Evolutionary conservation across 2,888 invertebrate species (phyloP).

Genomic region (Drosophila pullipes): DNA sequence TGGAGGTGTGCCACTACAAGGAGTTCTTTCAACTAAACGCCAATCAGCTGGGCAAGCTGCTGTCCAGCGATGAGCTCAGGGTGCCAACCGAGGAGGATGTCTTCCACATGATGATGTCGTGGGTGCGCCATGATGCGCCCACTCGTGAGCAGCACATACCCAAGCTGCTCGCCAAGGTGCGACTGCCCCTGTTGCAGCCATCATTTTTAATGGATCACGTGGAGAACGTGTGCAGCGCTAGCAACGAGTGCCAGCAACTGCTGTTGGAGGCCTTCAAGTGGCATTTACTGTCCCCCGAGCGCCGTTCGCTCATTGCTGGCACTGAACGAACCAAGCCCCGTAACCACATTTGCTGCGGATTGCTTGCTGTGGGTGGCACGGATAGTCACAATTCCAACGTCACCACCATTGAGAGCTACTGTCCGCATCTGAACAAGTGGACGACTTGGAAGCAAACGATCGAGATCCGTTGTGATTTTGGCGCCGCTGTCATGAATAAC

Average conservation of each 20-base stretch:
- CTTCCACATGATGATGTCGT: constrained; percentile 94
- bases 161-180: constrained; percentile 90
- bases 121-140: constrained; percentile 93
- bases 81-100: constrained; percentile 95
- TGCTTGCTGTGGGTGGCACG: constrained; percentile 93
- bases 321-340: constrained; percentile 94
- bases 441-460: constrained; percentile 84
- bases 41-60: constrained; percentile 92
- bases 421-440: constrained; percentile 85
- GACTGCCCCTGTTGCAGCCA: constrained; percentile 93
- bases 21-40: constrained; percentile 87
- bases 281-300: constrained; percentile 93
- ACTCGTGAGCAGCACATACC: constrained; percentile 90
- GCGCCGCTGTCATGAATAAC: constrained; percentile 92
- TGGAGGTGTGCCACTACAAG: constrained; percentile 87
- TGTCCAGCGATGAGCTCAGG: constrained; percentile 96
- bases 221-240: constrained; percentile 88
- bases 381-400: accelerated
- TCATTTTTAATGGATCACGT: constrained; percentile 96
- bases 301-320: constrained; percentile 90
- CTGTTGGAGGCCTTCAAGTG: constrained; percentile 97
- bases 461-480: constrained; percentile 93
- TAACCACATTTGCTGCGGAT: constrained; percentile 91
- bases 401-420: constrained; percentile 92
- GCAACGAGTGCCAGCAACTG: constrained; percentile 92